Base-by-base conservation (phyloP, 2,888 invertebrate genomes). In the Colostygia pectinataria region DNA sequence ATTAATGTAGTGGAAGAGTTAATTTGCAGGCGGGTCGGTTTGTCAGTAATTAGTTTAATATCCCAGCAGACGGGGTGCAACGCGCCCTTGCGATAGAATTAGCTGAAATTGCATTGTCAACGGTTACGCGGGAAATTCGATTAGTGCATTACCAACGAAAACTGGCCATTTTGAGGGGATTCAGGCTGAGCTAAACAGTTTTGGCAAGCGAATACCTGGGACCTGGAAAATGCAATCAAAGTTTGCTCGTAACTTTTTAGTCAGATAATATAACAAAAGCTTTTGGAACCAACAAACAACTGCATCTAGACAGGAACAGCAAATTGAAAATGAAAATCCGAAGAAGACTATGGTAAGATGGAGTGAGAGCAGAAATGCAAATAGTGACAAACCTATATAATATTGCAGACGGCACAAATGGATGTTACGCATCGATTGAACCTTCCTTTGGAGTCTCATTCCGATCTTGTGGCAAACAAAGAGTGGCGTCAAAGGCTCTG, bases 401-500 rank as follows among this genome's bases (percentile, higher is more conserved):
- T 53, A 56, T 55, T 57, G 60, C 61, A 61, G 56, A 50, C 52
- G 39, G 43, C 45, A 57, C 55, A 59, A 75, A 74, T 77, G 74
- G 80, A 75, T 71, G 81, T 78, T 75, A 80, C 82, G 84, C 84
- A 80, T 80, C 83, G 83, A 83, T 81, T 76, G 76, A 71, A 64
- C 65, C 70, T 72, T 71, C 65, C 73, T 72, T 71, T 68, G 75
- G 76, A 68, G 81, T 80, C 84, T 86, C 85, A 83, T 86, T 83
- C 82, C 80, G 85, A 85, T 86, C 85, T 85, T 78, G 77, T 70
- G 74, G 77, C 85, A 85, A 87, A 87, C 87, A 88, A 87, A 84
- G 84, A 74, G 70, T 71, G 71, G 80, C 82, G 83, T 87, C 88
- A 88, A 88, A 88, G 88, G 84, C 81, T 73, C 80, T 73, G 77